Base-by-base conservation (phyloP, 2,113 vertebrate species). In the Cygnus buccinator region DNA sequence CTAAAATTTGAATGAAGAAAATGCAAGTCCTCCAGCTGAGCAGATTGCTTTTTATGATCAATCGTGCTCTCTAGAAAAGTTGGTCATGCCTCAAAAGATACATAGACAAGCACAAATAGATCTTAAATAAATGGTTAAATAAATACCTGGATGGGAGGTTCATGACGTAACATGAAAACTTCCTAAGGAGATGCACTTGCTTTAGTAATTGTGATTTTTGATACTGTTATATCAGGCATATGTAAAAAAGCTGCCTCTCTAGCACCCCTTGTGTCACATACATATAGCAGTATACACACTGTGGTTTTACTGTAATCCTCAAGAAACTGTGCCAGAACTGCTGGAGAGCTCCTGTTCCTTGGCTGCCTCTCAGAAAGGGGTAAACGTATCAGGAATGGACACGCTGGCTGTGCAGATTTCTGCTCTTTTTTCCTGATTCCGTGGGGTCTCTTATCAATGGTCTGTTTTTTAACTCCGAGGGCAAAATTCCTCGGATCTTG, bases 401-500 rank as follows among this genome's bases (percentile, higher is more conserved):
- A 4, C 19, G 44, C 13, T 37, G 15, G 55, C 33, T 7, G 33
- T 4, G 12, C 15, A 31, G 55, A 16, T 28, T 21, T 66, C 10
- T 15, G 28, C 48, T 52, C 48, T 73, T 16, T 28, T 37, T 29
- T 72, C 8, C 33, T 17, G 2, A 20, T 37, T 52, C 73, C 7
- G 0, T 0, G 13, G 18, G 8, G 3, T 3, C 18, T 29, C n/a
- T 50, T 2, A 1, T 6, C 3, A 57, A 17, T 3, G 4, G 3
- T 46, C 57, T 6, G 39, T 9, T 29, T 66, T 81, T 44, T 39
- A 72, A 25, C 26, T 37, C 58, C 7, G 1, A 54, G 66, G 80
- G 74, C 33, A 6, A 8, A 25, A 0, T 71, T 79, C 67, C 57
- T 19, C 3, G 13, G 16, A 14, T 2, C 23, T 0, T 8, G 8